Conservation (phyloP, 1,140 invertebrate species). For the Meloidogyne floridensis region DNA sequence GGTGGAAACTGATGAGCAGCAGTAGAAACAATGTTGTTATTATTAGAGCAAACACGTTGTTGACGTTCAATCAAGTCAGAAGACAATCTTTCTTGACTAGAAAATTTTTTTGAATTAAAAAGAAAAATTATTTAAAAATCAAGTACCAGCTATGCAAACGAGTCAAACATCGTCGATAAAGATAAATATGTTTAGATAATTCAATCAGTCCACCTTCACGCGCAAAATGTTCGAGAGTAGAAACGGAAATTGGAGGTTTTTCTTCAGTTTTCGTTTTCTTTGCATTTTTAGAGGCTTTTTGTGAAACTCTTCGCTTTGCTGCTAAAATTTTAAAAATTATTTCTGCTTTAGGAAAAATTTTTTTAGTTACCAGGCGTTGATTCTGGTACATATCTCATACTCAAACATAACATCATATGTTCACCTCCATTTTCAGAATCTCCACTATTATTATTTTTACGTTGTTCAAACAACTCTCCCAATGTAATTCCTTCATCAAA, state of each 20-base stretch:
- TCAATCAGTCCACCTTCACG: constrained; percentile 28
- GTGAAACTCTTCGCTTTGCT: neutral
- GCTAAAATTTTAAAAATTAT: neutral
- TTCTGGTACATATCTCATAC: neutral
- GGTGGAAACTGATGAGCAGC: too few species aligned
- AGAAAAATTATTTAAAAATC: neutral
- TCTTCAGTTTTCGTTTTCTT: neutral
- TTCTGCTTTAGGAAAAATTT: too few species aligned
- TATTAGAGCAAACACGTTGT: constrained; percentile 1
- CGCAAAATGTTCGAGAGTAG: constrained; percentile 41
- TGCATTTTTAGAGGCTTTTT: neutral
- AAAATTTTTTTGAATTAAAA: too few species aligned
- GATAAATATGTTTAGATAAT: constrained; percentile 31
- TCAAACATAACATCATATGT: constrained; percentile 7
- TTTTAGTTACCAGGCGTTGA: neutral
- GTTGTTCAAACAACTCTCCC: neutral
- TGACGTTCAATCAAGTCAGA: constrained; percentile 16
- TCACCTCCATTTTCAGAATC: neutral
- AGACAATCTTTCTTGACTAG: constrained; percentile 18
- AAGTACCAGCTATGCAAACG: constrained; percentile 9
- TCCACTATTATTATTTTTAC: neutral
- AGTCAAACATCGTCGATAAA: constrained; percentile 18
- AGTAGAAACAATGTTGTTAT: neutral
- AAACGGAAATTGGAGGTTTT: neutral
- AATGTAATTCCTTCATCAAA: neutral